Base-by-base conservation (phyloP, 2,113 vertebrate species). In the Euleptes europaea region DNA sequence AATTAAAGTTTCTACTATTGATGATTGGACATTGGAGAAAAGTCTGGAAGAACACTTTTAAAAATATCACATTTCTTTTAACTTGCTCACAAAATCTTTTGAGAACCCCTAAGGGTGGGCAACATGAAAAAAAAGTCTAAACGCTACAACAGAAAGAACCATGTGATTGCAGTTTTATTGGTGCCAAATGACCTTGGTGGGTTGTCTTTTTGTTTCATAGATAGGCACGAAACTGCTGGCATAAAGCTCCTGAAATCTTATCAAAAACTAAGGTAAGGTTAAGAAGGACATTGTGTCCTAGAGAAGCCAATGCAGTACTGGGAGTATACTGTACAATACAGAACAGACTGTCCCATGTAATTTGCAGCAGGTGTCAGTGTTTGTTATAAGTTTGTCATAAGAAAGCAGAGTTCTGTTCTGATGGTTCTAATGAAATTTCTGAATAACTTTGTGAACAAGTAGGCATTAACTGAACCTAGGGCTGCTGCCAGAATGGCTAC, bases 211-310 rank as follows among this genome's bases (percentile, higher is more conserved):
- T 89, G 8, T 71, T 93, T 91, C 42, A 3, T 92, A 99, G 98
- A 95, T 79, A 97, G 94, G 92, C 95, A 93, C 6, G 97, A 97
- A 92, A 97, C 97, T 0, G 95, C 88, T 33, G 97, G 97, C 66
- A 97, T 98, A 51, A 97, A 94, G 86, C 94, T 99, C 6, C 89
- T 99, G 87, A 95, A 97, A 88, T 96, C 96, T 89, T 97, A 97
- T 90, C 96, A 95, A 75, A 94, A 94, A 33, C 83, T 97, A 85
- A 98, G 98, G 98, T 99, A 94, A 91, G 92, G 65, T 10, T 4
- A 4, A 12, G 35, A 70, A 92, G 88, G 80, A 83, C 72, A 47
- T 74, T 63, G 2, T 0, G 44, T 70, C 71, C 69, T 76, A 51
- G 3, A 31, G 23, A 54, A 31, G 54, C 3, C 2, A 7, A 2